Evolutionary conservation across 2,113 vertebrate genomes (phyloP), one percentile per base, ranked within the genome.

Genomic region (Copsychus sechellarum): DNA sequence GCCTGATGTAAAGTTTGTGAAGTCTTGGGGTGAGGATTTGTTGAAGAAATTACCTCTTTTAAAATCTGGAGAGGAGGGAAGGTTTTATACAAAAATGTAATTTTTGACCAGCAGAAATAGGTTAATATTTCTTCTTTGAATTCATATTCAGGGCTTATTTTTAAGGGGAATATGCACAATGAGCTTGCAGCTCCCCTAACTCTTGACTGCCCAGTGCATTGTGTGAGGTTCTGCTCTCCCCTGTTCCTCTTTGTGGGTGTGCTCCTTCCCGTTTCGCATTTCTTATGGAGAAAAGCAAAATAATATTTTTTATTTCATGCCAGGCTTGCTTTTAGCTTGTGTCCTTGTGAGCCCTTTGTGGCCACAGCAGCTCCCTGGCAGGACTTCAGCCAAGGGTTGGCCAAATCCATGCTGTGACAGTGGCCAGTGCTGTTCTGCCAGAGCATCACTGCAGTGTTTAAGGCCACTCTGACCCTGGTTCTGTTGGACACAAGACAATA

Each of bases 381-480:
- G 72, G 50, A 45, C 29, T 66, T 66, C 11, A 87, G 40, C 53
- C 53, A 54, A 23, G 38, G 14, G 33, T 2, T 86, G 86, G 61
- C 36, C 58, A 18, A n/a, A 24, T 61, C n/a, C 1, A 0, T 54
- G 1, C 45, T 18, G 1, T 34, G 34, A 17, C 34, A 34, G 7
- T 15, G 47, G 19, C 28, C 64, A 38, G 28, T 60, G 53, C 25
- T 81, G 23, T 15, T 90, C 33, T 57, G 25, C 57, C 58, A 80
- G 28, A 80, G 58, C 66, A 38, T 45, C 62, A 7, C 50, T 58
- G 33, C 6, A 18, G 12, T 50, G 33, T 19, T 83, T 26, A 34
- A 60, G 20, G 21, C 34, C 36, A 6, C 65, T 83, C 83, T 58
- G 47, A 81, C 53, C 73, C 83, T 42, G 67, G 53, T 73, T 81